Evolutionary conservation across 92 coral and sea anemone genomes (phyloP), one percentile per base, ranked within the genome.

Genomic region (Siderastrea siderea): DNA sequence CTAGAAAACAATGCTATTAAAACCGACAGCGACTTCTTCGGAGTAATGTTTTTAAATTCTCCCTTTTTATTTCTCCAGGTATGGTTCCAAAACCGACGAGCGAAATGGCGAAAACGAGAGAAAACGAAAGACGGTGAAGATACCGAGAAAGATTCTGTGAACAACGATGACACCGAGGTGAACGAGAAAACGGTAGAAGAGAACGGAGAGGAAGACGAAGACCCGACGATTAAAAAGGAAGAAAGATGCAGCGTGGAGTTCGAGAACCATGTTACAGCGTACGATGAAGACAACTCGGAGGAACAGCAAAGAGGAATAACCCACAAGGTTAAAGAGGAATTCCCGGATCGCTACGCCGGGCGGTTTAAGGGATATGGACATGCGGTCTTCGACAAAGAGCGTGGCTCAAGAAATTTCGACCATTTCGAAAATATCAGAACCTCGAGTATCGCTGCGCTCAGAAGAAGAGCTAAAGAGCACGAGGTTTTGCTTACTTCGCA

Each of bases 51-150:
- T 83, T 45, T 1, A 66, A 50, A 66, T 26, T 55, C 15, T 15
- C 26, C 8, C 67, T 53, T 44, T 48, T 67, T 14, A 58, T 78
- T 51, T 19, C 57, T 54, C n/a, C 71, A 97, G 99, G 99, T 97
- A 9, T 97, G 99, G 99, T 97, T 97, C 74, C 99, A 97, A 74
- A 97, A 97, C 91, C 86, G 99, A 78, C 91, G 99, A 19, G 99
- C 99, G 54, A 97, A 97, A 79, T 97, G 99, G 99, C 90, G 99
- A 13, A 97, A 97, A 76, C 91, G 98, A 11, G 99, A 94, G 83
- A 97, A 97, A 58, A 83, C 96, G 4, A 91, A 85, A 79, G 91
- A 64, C 47, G 88, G 88, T 10, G 90, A 77, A 4, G 94, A 89
- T 6, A 75, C 75, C 57, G 91, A 93, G 58, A 89, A 89, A 78